Base-by-base conservation (phyloP, 2,888 invertebrate genomes). In the Mesorhabditis belari region DNA sequence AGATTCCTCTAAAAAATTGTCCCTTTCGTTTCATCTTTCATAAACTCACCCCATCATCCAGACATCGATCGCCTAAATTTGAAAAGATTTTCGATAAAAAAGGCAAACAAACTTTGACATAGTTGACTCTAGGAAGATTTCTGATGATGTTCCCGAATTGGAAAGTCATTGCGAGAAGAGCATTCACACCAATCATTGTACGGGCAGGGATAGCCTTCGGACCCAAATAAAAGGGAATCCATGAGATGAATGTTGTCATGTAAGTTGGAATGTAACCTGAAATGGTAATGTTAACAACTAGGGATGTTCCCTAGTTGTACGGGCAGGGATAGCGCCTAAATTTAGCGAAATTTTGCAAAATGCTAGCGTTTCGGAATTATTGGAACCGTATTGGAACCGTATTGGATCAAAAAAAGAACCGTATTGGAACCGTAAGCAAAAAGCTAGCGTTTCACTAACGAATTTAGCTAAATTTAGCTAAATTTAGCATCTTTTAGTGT, bases 191-290 rank as follows among this genome's bases (percentile, higher is more conserved):
- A 51, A 79, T 79, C 79, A 79, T 79, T 12, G 79, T 79, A 44
- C 79, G 57, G 12, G 79, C 79, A 12, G 79, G 79, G 25, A 79
- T 79, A 17, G 79, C 79, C 53, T 70, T 66, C 4, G 79, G 77
- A 1, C 79, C 78, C 23, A 79, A 62, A 56, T 79, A 79, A 62
- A 79, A 80, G 19, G 79, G 77, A 57, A 80, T 81, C 80, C 80
- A 80, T 4, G 77, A 77, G 23, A 81, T 80, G 72, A 81, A 80
- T 2, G 71, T 69, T 5, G 77, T 79, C 73, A 80, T 71, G 58
- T 80, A 80, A 12, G 80, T 80, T 23, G 80, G 80, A 55, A 81
- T 77, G 65, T 77, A 80, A 19, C 77, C 74, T 73, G 19, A 58
- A 70, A 60, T 27, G 25, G 21, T 5, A 24, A 23, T 24, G 4